These are phyloP conservation scores for Neoitamus cyanurus DNA, from an alignment of 2,888 invertebrate species.

Conservation along the genomic window DNA sequence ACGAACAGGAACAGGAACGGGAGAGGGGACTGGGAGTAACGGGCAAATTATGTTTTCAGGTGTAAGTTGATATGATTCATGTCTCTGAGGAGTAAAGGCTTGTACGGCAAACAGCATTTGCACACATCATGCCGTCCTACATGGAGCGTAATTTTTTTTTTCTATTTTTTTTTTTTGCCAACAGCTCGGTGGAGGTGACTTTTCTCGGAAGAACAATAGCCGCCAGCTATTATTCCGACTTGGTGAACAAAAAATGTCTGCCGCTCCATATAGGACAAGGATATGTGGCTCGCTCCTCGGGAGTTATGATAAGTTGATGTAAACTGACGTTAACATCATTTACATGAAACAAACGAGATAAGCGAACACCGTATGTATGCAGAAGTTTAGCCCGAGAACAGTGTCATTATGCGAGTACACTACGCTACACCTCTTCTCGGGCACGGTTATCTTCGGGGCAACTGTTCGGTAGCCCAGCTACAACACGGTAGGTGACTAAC, in stretches of 20 bases:
- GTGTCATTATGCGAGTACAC: slow-evolving; percentile 13
- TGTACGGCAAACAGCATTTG: slow-evolving; percentile 4
- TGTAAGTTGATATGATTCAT: slow-evolving; percentile 14
- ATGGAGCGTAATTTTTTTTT: background rate
- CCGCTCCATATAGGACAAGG: background rate
- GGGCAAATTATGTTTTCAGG: background rate
- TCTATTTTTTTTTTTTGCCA: background rate
- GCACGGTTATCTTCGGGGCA: background rate
- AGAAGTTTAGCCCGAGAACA: background rate
- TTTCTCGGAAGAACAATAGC: slow-evolving; percentile 25
- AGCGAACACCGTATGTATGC: background rate
- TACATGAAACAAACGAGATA: slow-evolving; percentile 36
- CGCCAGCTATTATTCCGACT: slow-evolving; percentile 9
- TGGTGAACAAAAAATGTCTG: background rate
- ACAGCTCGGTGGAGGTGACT: background rate
- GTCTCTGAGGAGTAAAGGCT: background rate
- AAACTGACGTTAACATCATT: slow-evolving; percentile 27
- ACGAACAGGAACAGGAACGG: background rate
- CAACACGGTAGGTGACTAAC: background rate
- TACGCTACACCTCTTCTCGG: background rate
- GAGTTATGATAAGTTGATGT: slow-evolving; percentile 35
- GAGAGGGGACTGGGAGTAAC: background rate
- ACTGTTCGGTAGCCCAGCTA: background rate
- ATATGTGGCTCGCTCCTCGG: slow-evolving; percentile 19
- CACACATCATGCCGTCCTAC: background rate